phyloP scores from a whole-genome alignment of 2,113 vertebrate species.

The Setophaga kirtlandii region DNA sequence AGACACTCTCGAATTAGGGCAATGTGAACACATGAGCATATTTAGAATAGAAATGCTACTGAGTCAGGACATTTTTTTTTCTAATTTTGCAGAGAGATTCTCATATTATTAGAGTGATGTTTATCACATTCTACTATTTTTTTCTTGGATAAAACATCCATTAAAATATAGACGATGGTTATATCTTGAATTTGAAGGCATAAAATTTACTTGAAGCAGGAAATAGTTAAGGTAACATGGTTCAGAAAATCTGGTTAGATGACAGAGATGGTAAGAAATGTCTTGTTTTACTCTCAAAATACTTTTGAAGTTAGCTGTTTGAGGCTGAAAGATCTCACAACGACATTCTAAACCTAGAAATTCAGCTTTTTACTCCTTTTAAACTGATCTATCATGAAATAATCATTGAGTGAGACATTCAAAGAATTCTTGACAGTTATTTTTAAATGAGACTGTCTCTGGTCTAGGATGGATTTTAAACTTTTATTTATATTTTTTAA shows the following conservation, averaged over 20 bases:
- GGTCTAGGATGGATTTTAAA: not conserved
- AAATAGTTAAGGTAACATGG: not conserved
- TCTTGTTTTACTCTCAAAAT: not conserved
- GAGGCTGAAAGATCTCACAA: not conserved
- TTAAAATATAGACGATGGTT: not conserved
- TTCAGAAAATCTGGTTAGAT: not conserved
- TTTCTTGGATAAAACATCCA: not conserved
- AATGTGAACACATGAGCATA: not conserved
- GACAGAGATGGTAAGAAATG: not conserved
- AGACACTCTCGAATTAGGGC: not conserved
- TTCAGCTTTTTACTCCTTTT: not conserved
- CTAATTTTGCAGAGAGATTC: not conserved
- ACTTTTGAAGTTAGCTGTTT: not conserved
- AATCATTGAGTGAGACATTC: not conserved
- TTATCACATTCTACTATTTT: not conserved
- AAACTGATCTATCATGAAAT: not conserved
- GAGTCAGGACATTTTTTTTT: not conserved
- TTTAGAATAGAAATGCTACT: not conserved
- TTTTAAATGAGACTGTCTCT: not conserved
- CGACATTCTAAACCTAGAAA: not conserved
- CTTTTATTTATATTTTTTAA: not conserved
- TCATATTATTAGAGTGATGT: not conserved
- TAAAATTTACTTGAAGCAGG: not conserved
- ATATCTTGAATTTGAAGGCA: not conserved
- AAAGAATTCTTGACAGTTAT: not conserved